Evolutionary conservation across 2,888 invertebrate species (phyloP).

Genomic region (Drosophila paracracens): DNA sequence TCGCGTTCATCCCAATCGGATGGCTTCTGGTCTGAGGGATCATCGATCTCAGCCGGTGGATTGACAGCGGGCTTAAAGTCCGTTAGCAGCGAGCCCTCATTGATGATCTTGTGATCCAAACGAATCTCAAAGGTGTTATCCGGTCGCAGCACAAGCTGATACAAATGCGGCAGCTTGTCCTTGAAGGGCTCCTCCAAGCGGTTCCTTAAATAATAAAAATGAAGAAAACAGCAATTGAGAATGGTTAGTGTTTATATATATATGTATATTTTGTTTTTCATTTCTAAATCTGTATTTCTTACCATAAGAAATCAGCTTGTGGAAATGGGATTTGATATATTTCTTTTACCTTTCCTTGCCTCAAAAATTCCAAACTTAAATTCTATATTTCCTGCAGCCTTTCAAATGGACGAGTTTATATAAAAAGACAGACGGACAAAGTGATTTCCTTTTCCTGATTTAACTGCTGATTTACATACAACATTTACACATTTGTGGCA

Average conservation of each 20-base stretch:
- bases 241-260: neutral
- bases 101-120: slow-evolving; percentile 93
- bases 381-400: no score
- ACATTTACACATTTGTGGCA: neutral
- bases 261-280: neutral
- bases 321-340: neutral
- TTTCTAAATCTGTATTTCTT: neutral
- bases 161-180: slow-evolving; percentile 96
- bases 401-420: no score
- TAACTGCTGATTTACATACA: neutral
- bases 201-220: slow-evolving; percentile 85
- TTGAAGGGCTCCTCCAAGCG: slow-evolving; percentile 94
- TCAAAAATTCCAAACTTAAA: no score
- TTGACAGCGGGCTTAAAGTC: slow-evolving; percentile 97
- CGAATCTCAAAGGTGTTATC: slow-evolving; percentile 93
- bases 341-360: neutral
- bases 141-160: slow-evolving; percentile 91
- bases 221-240: slow-evolving; percentile 9
- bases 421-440: neutral
- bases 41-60: slow-evolving; percentile 97
- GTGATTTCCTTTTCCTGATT: neutral
- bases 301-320: no score
- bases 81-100: slow-evolving; percentile 93
- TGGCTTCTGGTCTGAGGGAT: slow-evolving; percentile 94
- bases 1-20: slow-evolving; percentile 98